phyloP scores from a whole-genome alignment of 2,113 vertebrate species.

The Rhinogobius similis region DNA sequence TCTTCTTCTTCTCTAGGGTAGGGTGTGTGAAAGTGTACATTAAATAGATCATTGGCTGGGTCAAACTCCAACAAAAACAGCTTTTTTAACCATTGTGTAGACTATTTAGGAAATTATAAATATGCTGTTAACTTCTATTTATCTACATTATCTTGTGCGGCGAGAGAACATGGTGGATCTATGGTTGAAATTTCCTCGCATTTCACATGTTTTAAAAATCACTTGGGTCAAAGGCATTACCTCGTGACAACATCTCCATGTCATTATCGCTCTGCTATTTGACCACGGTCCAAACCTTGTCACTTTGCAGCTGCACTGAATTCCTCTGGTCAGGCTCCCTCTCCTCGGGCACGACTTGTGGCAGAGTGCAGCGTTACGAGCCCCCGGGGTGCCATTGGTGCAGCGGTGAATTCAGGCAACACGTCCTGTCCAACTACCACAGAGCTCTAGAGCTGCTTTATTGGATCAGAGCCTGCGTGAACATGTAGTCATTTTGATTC shows the following conservation, averaged over 20 bases:
- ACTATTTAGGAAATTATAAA: not conserved
- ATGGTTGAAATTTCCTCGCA: not conserved
- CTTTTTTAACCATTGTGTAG: not conserved
- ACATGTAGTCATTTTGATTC: not conserved
- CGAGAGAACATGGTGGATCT: not conserved
- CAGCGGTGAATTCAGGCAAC: constrained; percentile 68
- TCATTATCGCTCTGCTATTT: constrained; percentile 10
- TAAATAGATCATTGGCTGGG: too few relatives aligned
- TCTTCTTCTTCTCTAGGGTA: too few relatives aligned
- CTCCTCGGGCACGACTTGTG: constrained; percentile 43
- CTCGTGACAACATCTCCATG: not conserved
- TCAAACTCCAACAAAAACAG: not conserved
- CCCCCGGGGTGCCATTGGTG: constrained; percentile 65
- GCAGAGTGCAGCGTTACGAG: constrained; percentile 67
- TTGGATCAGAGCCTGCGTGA: constrained; percentile 38
- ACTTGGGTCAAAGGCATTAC: not conserved
- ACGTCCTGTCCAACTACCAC: constrained; percentile 66
- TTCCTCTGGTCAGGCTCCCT: constrained; percentile 41
- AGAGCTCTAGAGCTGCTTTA: constrained; percentile 65
- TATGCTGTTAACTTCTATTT: too few relatives aligned
- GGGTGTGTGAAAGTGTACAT: too few relatives aligned
- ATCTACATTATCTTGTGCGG: not conserved
- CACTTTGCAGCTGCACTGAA: constrained; percentile 57
- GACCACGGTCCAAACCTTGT: constrained; percentile 45
- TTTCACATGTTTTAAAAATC: not conserved